Conservation (phyloP, 1,140 invertebrate species). For the Bombus consobrinus region DNA sequence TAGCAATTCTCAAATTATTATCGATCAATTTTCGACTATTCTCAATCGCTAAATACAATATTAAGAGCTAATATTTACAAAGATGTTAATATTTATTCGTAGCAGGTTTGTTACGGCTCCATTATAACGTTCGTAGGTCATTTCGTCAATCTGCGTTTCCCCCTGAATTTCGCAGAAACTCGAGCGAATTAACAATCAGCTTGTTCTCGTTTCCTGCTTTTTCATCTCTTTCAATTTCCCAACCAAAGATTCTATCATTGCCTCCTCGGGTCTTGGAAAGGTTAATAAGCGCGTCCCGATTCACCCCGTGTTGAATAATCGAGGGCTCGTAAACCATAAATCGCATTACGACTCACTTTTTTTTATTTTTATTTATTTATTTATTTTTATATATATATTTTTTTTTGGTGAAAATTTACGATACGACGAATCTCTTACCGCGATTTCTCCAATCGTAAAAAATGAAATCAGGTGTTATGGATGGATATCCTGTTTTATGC, state of each 20-base stretch:
- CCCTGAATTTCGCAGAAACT: not conserved
- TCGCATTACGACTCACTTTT: not conserved
- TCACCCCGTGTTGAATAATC: constrained; percentile 28
- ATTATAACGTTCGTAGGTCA: not conserved
- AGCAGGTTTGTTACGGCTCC: not conserved
- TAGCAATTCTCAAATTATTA: too few relatives aligned
- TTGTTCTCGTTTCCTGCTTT: not conserved
- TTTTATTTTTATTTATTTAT: not conserved
- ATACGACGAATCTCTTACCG: not conserved
- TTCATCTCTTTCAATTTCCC: not conserved
- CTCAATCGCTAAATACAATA: too few relatives aligned
- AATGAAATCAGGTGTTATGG: not conserved
- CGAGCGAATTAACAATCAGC: not conserved
- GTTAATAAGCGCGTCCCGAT: constrained; percentile 30
- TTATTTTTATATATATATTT: too few relatives aligned
- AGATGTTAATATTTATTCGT: too few relatives aligned
- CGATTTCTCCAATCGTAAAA: constrained; percentile 1
- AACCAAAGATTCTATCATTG: constrained; percentile 20
- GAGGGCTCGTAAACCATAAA: constrained; percentile 15
- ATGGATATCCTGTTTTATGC: not conserved
- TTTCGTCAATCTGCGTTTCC: not conserved
- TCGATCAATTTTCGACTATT: too few relatives aligned
- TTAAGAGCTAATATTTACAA: not conserved
- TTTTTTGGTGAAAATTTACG: constrained; percentile 24
- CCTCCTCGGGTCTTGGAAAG: not conserved